A percentile compares a stretch with the other conserved stretches of the same genome.
phyloP scores from a whole-genome alignment of 2,797 vertebrate species.

The Cossypha dichroa region DNA sequence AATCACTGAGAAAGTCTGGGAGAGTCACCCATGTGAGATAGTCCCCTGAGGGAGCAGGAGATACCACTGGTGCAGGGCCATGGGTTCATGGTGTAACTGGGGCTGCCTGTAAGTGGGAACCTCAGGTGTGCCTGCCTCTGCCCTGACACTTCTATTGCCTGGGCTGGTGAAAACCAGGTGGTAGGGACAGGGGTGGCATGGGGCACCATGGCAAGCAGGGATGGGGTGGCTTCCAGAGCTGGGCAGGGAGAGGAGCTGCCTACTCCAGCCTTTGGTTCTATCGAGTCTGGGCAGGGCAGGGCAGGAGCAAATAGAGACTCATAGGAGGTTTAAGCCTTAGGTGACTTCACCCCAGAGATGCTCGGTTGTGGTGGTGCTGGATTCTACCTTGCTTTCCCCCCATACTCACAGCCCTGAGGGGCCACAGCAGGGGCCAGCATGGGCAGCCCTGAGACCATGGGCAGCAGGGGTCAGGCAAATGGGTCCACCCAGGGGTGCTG shows the following conservation, averaged over 20 bases:
- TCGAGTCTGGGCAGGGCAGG: not conserved
- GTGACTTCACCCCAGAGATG: not conserved
- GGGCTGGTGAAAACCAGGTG: not conserved
- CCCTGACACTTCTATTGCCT: not conserved
- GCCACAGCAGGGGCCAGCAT: rapidly evolving
- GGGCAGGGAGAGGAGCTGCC: not conserved
- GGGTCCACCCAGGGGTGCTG: rapidly evolving
- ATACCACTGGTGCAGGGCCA: not conserved
- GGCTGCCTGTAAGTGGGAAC: not conserved
- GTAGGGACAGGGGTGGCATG: not conserved
- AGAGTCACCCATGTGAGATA: not conserved
- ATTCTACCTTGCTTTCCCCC: not conserved
- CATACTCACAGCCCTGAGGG: not conserved
- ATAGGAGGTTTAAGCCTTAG: not conserved
- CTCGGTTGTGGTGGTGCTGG: not conserved
- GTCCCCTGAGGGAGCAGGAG: not conserved
- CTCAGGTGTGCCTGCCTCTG: not conserved
- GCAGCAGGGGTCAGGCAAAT: not conserved
- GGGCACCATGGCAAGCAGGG: not conserved
- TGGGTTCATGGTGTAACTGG: rapidly evolving
- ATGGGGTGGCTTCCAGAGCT: not conserved
- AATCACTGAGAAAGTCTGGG: not conserved
- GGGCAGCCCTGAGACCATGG: rapidly evolving
- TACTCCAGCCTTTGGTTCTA: not conserved
- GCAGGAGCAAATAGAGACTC: not conserved